A percentile compares a stretch with the other conserved stretches of the same genome.
Evolutionary conservation across 2,797 vertebrate genomes (phyloP).

Genomic region (Spinibarbus caldwelli): DNA sequence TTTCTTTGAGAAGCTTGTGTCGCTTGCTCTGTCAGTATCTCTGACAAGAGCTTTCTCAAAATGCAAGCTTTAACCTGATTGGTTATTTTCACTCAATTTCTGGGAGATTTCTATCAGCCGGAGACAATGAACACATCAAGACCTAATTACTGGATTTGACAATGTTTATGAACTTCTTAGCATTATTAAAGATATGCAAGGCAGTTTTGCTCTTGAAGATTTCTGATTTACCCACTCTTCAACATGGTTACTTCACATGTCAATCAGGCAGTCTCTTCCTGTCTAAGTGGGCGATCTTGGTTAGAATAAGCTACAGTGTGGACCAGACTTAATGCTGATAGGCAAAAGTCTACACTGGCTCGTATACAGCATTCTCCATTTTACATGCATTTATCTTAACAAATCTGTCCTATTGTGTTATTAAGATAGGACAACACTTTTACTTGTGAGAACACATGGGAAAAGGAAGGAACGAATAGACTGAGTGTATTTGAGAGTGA

Average conservation of each 20-base stretch:
- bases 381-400: neutral
- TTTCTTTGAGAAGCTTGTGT: neutral
- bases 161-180: neutral
- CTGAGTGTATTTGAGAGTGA: constrained; percentile 40
- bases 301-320: neutral
- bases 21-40: neutral
- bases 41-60: no score
- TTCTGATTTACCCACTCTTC: neutral
- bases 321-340: neutral
- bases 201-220: neutral
- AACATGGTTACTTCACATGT: neutral
- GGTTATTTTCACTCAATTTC: neutral
- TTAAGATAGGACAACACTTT: neutral
- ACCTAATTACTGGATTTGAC: neutral
- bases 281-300: neutral
- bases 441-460: neutral
- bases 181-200: neutral
- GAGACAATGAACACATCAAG: neutral
- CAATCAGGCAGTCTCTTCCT: neutral
- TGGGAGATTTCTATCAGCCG: neutral
- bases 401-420: neutral
- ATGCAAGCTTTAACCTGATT: neutral
- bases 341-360: neutral
- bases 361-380: neutral
- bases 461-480: constrained; percentile 29